phyloP scores from a whole-genome alignment of 2,797 vertebrate genomes.

The Eospalax fontanierii region DNA sequence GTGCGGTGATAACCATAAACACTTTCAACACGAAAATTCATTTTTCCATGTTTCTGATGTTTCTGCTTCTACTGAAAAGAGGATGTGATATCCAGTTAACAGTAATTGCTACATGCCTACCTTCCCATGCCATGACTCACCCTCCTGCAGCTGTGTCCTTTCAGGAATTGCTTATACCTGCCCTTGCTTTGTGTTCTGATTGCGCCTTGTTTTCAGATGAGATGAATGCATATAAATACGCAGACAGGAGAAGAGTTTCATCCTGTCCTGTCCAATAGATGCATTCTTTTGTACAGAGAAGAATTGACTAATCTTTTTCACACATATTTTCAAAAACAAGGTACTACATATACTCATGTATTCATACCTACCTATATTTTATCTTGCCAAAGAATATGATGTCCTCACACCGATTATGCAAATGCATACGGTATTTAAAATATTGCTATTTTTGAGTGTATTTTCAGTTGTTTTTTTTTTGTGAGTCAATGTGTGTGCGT shows the following conservation, averaged over 20 bases:
- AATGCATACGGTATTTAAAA: not conserved
- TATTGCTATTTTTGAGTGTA: not conserved
- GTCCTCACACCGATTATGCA: not conserved
- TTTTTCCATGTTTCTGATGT: not conserved
- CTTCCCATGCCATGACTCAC: not conserved
- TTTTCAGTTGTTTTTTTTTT: too few relatives aligned
- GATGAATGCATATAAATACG: not conserved
- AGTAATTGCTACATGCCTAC: not conserved
- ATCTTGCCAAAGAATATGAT: not conserved
- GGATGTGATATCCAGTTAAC: not conserved
- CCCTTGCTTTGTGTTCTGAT: conserved; percentile 13
- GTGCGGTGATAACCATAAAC: not conserved
- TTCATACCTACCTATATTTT: conserved; percentile 38
- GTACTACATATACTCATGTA: not conserved
- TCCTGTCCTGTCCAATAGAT: conserved; percentile 2
- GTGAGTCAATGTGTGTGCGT: not conserved
- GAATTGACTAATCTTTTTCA: conserved; percentile 15
- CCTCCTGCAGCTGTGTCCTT: conserved; percentile 37
- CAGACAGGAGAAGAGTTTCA: not conserved
- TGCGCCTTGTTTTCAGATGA: not conserved
- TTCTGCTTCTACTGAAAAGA: conserved; percentile 14
- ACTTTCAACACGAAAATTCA: not conserved
- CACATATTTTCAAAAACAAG: not conserved
- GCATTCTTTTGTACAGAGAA: conserved; percentile 2
- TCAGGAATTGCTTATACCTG: not conserved